Conservation (phyloP, 2,797 vertebrate genomes). For the Novumbra hubbsi region DNA sequence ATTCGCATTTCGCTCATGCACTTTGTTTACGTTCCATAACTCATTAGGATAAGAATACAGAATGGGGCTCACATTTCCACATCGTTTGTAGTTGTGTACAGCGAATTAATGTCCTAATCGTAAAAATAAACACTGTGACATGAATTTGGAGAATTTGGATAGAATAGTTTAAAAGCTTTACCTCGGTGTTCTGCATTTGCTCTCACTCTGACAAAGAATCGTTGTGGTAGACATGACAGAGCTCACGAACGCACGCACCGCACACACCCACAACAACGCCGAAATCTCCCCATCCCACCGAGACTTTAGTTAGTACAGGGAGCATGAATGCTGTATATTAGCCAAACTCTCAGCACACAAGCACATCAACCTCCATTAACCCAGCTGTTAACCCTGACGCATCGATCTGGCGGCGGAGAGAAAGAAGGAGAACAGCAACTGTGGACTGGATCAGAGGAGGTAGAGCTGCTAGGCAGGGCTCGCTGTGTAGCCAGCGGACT, state of each 20-base stretch:
- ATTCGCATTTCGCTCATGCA: too few relatives aligned
- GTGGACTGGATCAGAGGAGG: not conserved
- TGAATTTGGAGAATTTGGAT: too few relatives aligned
- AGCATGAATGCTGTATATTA: not conserved
- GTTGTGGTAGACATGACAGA: not conserved
- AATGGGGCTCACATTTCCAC: too few relatives aligned
- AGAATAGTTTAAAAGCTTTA: not conserved
- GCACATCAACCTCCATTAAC: not conserved
- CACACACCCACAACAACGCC: not conserved
- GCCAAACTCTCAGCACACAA: not conserved
- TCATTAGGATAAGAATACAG: too few relatives aligned
- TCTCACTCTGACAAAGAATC: not conserved
- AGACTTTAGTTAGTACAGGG: not conserved
- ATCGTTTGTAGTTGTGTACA: too few relatives aligned
- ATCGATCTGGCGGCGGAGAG: not conserved
- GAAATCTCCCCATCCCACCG: not conserved
- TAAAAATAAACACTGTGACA: too few relatives aligned
- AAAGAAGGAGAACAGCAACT: not conserved
- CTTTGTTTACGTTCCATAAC: too few relatives aligned
- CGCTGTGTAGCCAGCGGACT: conserved; percentile 3
- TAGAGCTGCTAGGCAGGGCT: conserved; percentile 6
- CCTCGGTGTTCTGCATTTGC: not conserved
- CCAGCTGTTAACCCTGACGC: not conserved
- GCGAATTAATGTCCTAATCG: too few relatives aligned
- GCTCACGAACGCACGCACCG: too few relatives aligned